Base-by-base conservation (phyloP, 2,888 invertebrate species). In the Cremastinae sp. region DNA sequence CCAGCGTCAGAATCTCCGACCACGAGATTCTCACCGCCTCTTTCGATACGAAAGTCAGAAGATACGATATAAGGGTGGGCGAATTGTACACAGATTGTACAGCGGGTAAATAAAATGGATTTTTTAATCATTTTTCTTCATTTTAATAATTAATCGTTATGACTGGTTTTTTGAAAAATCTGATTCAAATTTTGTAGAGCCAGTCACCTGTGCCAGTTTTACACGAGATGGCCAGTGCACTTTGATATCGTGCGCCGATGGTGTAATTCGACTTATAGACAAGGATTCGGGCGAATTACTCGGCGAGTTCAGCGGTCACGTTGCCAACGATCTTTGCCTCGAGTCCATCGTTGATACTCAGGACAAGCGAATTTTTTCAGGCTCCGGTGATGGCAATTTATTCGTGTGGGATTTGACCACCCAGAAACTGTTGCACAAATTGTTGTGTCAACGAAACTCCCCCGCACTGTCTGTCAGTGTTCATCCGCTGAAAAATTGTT, bases 201-300 rank as follows among this genome's bases (percentile, higher is more conserved):
- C 98, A 1, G 92, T 98, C 0, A 97, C 97, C 0, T 95, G 94
- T 85, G 95, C 96, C 0, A 94, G 92, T 76, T 93, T 98, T 82
- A 98, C 98, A 0, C 93, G 95, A 81, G 99, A 99, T 89, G 96
- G 96, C 0, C 98, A 98, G 85, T 99, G 99, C 86, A 92, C 96
- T 75, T 91, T 99, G 14, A 92, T 94, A 0, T 96, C 97, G 81
- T 96, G 97, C 81, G 93, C 96, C 4, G 97, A 98, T 89, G 95
- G 94, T 81, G 92, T 93, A 0, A 91, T 99, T 0, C 93, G 95
- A 84, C 91, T 99, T 59, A 92, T 99, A 81, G 99, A 99, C 88
- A 98, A 97, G 90, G 93, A 93, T 74, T 93, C 94, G 5, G 97
- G 97, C 8, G 94, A 95, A 84, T 88, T 95, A 75, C 90, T 96